phyloP scores from a whole-genome alignment of 2,113 vertebrate species.

The Hypanus sabinus region DNA sequence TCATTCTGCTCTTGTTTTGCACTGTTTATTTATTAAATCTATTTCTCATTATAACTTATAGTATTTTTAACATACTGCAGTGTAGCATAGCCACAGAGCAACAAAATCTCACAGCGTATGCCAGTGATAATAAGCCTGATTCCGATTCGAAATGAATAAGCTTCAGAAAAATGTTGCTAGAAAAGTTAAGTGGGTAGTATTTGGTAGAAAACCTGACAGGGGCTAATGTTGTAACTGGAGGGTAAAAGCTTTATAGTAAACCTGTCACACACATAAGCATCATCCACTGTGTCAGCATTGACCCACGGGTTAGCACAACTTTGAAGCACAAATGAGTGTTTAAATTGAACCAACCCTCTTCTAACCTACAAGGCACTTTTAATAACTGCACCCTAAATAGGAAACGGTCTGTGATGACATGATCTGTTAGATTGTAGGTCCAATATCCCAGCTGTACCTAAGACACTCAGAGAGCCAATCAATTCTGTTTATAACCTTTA shows the following conservation, averaged over 20 bases:
- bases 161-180: background rate
- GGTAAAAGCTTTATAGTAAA: slow-evolving; percentile 39
- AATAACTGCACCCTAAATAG: slow-evolving; percentile 44
- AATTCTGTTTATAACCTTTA: slow-evolving; percentile 52
- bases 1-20: no score
- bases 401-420: slow-evolving; percentile 43
- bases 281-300: slow-evolving; percentile 39
- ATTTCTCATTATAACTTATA: no score
- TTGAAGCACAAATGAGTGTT: slow-evolving; percentile 41
- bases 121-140: no score
- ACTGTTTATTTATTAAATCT: no score
- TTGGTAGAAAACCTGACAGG: background rate
- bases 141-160: background rate
- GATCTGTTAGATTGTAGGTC: slow-evolving; percentile 42
- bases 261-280: slow-evolving; percentile 38
- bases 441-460: slow-evolving; percentile 48
- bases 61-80: no score
- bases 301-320: slow-evolving; percentile 38
- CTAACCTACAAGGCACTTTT: slow-evolving; percentile 39
- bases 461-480: slow-evolving; percentile 45
- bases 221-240: slow-evolving; percentile 20
- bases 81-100: no score
- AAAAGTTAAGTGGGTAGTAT: slow-evolving; percentile 4
- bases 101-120: no score
- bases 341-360: slow-evolving; percentile 43